These are phyloP conservation scores for Cheiracanthium punctorium DNA, from an alignment of 2,888 invertebrate genomes.

Conservation along the genomic window DNA sequence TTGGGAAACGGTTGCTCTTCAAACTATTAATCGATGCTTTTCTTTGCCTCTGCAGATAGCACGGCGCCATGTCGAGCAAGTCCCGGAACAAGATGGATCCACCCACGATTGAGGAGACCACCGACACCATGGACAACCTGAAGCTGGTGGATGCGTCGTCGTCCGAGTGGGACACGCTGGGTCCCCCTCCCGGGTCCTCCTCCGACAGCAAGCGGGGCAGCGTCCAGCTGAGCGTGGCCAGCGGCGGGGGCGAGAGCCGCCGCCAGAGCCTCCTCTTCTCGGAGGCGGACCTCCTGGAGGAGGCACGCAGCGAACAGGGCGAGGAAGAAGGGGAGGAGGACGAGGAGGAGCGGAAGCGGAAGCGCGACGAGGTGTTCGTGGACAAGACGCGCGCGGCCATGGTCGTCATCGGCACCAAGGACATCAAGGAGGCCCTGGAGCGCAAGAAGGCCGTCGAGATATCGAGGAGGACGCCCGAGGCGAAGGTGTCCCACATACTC, in stretches of 20 bases:
- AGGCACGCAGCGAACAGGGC: not conserved
- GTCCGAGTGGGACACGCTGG: constrained; percentile 20
- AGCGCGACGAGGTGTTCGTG: constrained; percentile 86
- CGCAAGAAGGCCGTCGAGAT: constrained; percentile 44
- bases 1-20: too few species aligned
- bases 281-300: not conserved
- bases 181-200: not conserved
- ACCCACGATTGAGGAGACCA: not conserved
- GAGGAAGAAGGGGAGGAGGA: not conserved
- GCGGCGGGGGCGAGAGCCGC: constrained; percentile 22
- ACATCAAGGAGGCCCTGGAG: constrained; percentile 83
- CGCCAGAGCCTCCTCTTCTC: constrained; percentile 17
- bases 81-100: not conserved
- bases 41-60: too few species aligned
- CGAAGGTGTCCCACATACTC: constrained; percentile 78
- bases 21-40: too few species aligned
- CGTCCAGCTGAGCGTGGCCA: constrained; percentile 29
- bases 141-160: not conserved
- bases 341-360: not conserved
- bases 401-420: constrained; percentile 88
- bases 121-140: not conserved
- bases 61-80: too few species aligned
- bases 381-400: constrained; percentile 94
- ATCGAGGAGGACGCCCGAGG: constrained; percentile 82
- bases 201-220: constrained; percentile 23